Base-by-base conservation (phyloP, 2,113 vertebrate genomes). In the Corythornis madagascariensis region DNA sequence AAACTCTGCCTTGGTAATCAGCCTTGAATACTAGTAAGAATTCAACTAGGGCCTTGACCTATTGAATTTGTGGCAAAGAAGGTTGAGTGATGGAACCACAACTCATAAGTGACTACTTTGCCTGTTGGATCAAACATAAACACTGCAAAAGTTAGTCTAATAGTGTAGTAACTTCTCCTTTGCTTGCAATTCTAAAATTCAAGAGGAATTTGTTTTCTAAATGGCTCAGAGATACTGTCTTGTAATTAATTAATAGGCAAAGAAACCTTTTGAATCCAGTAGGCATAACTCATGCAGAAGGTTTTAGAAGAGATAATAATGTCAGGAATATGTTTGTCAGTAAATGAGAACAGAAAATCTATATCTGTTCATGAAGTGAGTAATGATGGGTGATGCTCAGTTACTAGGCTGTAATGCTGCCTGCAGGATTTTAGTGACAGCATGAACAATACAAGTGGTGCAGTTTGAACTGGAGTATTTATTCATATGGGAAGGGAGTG, bases 351-450 rank as follows among this genome's bases (percentile, higher is more conserved):
- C 43, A 83, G 87, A 71, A 93, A 93, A 89, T 81, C 56, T 90
- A 0, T 84, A 70, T 89, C 66, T 91, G 57, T 26, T 89, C 3
- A 2, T 78, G 57, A 79, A 79, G 40, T 56, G 72, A 91, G 72
- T 83, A 83, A 73, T 53, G 87, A 63, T 84, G 74, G 74, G 75
- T 87, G 84, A 82, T 79, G 84, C 81, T 84, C 80, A 52, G 64
- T 70, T 88, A 42, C 78, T 6, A 21, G 78, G 74, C 56, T 91
- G 25, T 87, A 81, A 83, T 75, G 85, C 82, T 2, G 76, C 91
- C 94, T 89, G 78, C 89, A 93, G 95, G 78, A 89, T 83, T 86
- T 80, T 77, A 66, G 85, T 89, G 96, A 92, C 94, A 94, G 75
- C 19, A 22, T 40, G 69, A 93, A 91, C 81, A 82, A 74, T 80